Conservation (phyloP, 1,140 invertebrate genomes). For the Heterodera carotae region DNA sequence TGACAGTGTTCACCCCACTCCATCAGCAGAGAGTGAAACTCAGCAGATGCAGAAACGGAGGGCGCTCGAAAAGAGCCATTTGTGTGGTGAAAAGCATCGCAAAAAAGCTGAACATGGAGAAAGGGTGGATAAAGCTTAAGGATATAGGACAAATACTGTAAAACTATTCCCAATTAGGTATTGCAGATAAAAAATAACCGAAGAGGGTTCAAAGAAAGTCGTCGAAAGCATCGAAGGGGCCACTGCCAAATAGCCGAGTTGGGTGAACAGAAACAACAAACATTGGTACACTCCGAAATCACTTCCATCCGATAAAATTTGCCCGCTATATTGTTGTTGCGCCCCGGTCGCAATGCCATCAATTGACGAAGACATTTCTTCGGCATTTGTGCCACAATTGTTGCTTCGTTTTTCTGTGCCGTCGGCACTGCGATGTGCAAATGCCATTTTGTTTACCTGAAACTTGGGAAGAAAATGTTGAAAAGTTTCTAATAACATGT, state of each 20-base stretch:
- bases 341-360: no score
- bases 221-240: constrained; percentile 52
- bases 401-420: no score
- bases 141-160: not conserved
- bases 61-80: constrained; percentile 26
- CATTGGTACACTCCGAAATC: constrained; percentile 2
- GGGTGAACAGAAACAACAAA: constrained; percentile 55
- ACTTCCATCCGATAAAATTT: not conserved
- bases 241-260: constrained; percentile 58
- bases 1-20: constrained; percentile 50
- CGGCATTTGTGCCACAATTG: no score
- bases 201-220: constrained; percentile 57
- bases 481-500: no score
- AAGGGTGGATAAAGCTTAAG: no score
- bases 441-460: no score
- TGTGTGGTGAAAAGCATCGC: not conserved
- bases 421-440: no score
- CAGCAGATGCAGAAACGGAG: not conserved
- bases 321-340: no score
- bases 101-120: constrained; percentile 3
- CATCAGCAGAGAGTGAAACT: constrained; percentile 58
- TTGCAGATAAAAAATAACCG: constrained; percentile 40
- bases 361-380: no score
- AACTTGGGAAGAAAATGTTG: no score
- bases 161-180: constrained; percentile 21